Percentiles rank a stretch among this genome's conserved stretches.
Conservation (phyloP, 2,113 vertebrate genomes). For the Dissostichus mawsoni region DNA sequence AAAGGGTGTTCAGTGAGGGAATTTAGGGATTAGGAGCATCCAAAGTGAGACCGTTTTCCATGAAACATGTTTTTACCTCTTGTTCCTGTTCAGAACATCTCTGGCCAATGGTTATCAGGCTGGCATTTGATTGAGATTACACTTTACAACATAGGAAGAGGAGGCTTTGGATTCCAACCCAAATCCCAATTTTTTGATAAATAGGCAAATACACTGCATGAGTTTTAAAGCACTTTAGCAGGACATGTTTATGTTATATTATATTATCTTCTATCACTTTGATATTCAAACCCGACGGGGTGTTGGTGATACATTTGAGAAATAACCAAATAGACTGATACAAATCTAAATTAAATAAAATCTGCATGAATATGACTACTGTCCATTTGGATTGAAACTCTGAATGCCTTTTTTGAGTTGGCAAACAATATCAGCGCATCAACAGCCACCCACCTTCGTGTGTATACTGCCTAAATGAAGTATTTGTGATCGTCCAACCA, state of each 20-base stretch:
- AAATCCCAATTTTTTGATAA: background rate
- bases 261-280: background rate
- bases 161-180: background rate
- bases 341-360: too few relatives aligned
- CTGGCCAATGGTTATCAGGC: slow-evolving; percentile 9
- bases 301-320: too few relatives aligned
- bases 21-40: slow-evolving; percentile 31
- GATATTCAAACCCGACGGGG: background rate
- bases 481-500: background rate
- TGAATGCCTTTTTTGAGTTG: background rate
- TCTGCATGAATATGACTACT: too few relatives aligned
- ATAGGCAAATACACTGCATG: background rate
- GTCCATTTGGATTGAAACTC: background rate
- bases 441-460: background rate
- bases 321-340: too few relatives aligned
- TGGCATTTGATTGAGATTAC: slow-evolving; percentile 3
- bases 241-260: too few relatives aligned
- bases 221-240: background rate
- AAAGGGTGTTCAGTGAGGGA: slow-evolving; percentile 33
- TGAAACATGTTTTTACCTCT: background rate
- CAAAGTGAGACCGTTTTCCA: slow-evolving; percentile 26
- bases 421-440: background rate
- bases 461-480: background rate
- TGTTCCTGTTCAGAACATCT: slow-evolving; percentile 22
- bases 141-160: background rate